phyloP scores from a whole-genome alignment of 1,140 invertebrate species.

The Rhizoglyphus robini region DNA sequence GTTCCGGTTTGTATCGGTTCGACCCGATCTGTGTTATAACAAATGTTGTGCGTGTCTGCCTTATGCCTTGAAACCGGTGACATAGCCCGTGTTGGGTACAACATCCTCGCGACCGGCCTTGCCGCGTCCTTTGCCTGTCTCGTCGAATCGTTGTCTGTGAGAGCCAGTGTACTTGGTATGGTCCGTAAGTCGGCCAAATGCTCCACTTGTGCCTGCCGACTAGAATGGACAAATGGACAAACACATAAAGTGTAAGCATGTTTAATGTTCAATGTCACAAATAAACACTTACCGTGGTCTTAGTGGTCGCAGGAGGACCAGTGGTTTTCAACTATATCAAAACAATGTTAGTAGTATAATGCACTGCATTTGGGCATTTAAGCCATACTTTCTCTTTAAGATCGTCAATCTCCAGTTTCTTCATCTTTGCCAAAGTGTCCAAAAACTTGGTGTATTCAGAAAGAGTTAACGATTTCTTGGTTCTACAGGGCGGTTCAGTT shows the following conservation, averaged over 20 bases:
- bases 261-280: no score
- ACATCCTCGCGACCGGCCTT: constrained; percentile 68
- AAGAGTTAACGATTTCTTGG: constrained; percentile 30
- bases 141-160: constrained; percentile 74
- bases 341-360: not conserved
- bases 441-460: constrained; percentile 66
- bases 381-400: constrained; percentile 53
- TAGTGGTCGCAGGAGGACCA: constrained; percentile 47
- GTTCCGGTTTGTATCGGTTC: no score
- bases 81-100: constrained; percentile 63
- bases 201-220: constrained; percentile 28
- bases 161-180: constrained; percentile 78
- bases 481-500: no score
- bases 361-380: constrained; percentile 32
- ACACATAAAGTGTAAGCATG: no score
- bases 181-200: constrained; percentile 75
- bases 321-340: constrained; percentile 28
- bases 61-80: constrained; percentile 63
- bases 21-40: no score
- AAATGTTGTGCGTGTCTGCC: no score
- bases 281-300: constrained; percentile 25
- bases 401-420: constrained; percentile 55
- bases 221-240: not conserved
- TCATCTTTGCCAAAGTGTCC: constrained; percentile 61
- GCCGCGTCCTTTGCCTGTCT: constrained; percentile 70